These are phyloP conservation scores for Thereva unica DNA, from an alignment of 2,888 invertebrate genomes.

Conservation along the genomic window DNA sequence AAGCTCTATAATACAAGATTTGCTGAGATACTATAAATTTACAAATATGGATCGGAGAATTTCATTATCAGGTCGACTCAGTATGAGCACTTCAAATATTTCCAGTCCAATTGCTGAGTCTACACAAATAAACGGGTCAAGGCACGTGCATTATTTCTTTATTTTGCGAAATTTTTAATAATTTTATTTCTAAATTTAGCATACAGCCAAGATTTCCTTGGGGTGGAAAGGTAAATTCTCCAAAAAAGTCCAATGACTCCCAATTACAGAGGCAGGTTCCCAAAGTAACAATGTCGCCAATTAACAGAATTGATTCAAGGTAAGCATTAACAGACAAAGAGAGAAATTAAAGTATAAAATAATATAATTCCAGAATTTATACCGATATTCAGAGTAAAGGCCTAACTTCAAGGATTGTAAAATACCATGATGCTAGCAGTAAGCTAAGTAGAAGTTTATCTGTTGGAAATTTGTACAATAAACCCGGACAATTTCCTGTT, in stretches of 20 bases:
- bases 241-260: constrained; percentile 41
- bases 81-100: constrained; percentile 49
- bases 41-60: constrained; percentile 10
- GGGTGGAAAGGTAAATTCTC: constrained; percentile 46
- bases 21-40: background rate
- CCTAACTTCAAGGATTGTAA: constrained; percentile 59
- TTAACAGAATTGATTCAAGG: constrained; percentile 51
- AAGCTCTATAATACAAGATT: background rate
- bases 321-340: constrained; percentile 35
- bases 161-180: background rate
- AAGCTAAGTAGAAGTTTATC: constrained; percentile 55
- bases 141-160: constrained; percentile 43
- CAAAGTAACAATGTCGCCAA: constrained; percentile 26
- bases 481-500: constrained; percentile 60
- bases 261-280: background rate
- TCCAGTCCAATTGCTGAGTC: constrained; percentile 54
- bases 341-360: constrained; percentile 4
- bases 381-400: constrained; percentile 62
- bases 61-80: constrained; percentile 44
- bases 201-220: constrained; percentile 43
- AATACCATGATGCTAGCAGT: constrained; percentile 56
- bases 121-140: constrained; percentile 50
- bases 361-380: constrained; percentile 49
- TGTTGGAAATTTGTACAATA: constrained; percentile 54
- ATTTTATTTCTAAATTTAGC: constrained; percentile 31